Base-by-base conservation (phyloP, 2,888 invertebrate species). In the Zygaena filipendulae region DNA sequence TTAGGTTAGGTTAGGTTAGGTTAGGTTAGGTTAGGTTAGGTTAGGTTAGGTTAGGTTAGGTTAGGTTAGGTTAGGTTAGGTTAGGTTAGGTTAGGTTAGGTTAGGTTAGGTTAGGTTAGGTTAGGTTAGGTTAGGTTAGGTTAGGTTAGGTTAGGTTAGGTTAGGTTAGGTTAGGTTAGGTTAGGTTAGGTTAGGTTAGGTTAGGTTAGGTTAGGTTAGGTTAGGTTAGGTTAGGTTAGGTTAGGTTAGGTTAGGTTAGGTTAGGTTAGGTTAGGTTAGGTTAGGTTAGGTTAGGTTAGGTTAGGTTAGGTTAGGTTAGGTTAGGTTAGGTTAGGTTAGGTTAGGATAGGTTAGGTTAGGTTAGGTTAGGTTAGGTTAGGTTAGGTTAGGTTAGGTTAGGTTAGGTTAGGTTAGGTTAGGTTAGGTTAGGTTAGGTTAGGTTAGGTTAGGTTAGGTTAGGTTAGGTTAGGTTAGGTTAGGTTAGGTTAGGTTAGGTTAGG, bases 391-490 rank as follows among this genome's bases (percentile, higher is more conserved):
- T 29, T 32, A 32, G 35, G 35, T 35, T 35, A n/a, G n/a, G n/a
- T n/a, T n/a, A n/a, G n/a, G n/a, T n/a, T n/a, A n/a, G n/a, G 29
- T 32, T 24, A 29, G 29, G 29, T 32, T 32, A 35, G 30, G 32
- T 32, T 32, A 32, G 28, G 31, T 29, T 32, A 34, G 29, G 31
- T 32, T 34, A 29, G 28, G 30, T 38, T 35, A 39, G 33, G 35
- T 36, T 39, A 34, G 39, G 36, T 36, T 33, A 36, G 35, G 35
- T 38, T 35, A 38, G 38, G 35, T 35, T 37, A 34, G 34, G 38
- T 37, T 37, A 37, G 37, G 37, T 37, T 37, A 37, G 37, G 37
- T 37, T 37, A 34, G 37, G 37, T 37, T 37, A 37, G 37, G 37
- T 37, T 37, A 37, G 37, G 37, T 37, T n/a, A n/a, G n/a, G n/a